Evolutionary conservation across 1,140 invertebrate species (phyloP), one percentile per base, ranked within the genome.

Genomic region (Penaeus vannamei): DNA sequence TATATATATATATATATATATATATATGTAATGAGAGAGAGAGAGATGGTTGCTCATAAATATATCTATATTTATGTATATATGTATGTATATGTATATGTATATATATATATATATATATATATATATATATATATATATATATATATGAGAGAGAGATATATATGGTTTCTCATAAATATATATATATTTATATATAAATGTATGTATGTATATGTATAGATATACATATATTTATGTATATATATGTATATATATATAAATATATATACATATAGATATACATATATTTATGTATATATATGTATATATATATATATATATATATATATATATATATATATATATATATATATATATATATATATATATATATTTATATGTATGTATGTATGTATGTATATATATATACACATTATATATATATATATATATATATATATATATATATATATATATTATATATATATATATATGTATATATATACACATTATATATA

Each of bases 371-470:
- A 82, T 82, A 82, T 53, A 53, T 82, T 59, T 59, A 82, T 61
- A 82, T 82, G 60, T 82, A 82, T 61, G 60, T 82, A 60, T 82
- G 60, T 82, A 82, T 82, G 60, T 82, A 82, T 61, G 60, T 59
- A 82, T 82, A 82, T 82, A 82, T 82, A 82, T 60, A 82, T 59
- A 61, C 60, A 82, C 26, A 82, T 1, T 82, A 61, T 82, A 82
- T 82, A 82, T 82, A 82, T 82, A 82, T 82, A 82, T 82, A 82
- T 82, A 82, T 82, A 82, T 82, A 82, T 82, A 82, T 60, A 82
- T 82, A 82, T 60, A 82, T 82, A 82, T 82, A 82, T 82, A 82
- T 82, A 82, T 82, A 82, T 60, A 82, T 82, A 82, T 82, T 82
- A 82, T 61, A 60, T 82, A 82, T 82, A 61, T 60, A 82, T 82